Evolutionary conservation across 1,140 invertebrate species (phyloP), one percentile per base, ranked within the genome.

Genomic region (Bombus terrestris): DNA sequence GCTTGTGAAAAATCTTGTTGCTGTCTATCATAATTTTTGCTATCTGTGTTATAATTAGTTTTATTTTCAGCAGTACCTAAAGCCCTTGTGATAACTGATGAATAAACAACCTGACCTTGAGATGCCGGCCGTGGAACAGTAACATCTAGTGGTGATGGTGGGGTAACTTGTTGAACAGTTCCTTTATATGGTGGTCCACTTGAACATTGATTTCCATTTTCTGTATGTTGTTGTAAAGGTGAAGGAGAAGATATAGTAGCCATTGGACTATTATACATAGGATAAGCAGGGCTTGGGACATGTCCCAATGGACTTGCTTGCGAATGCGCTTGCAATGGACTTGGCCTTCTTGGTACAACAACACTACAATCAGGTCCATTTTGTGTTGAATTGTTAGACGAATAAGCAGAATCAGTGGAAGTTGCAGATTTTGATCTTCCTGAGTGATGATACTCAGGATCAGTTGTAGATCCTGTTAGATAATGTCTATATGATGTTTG

Each of bases 261-360:
- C 96, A 97, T 97, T 15, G 97, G 97, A 94, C 97, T 97, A 92
- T 97, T 97, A 93, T 97, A 97, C 96, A 97, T 96, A 18, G 97
- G 97, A 95, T 97, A 97, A 35, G 97, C 97, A 37, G 97, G 97
- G 95, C 97, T 97, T 82, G 96, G 97, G 5, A 97, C 97, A 92
- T 97, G 97, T 66, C 96, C 96, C 37, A 97, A 90, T 0, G 96
- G 96, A 83, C 96, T 97, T 37, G 96, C 96, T 90, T 97, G 97
- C 3, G 97, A 97, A 88, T 97, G 96, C 3, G 96, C 95, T 90
- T 97, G 97, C 43, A 97, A 93, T 12, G 97, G 97, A 94, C 97
- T 97, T 28, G 96, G 96, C 91, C 97, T 95, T 87, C 97, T 95
- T 6, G 97, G 96, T 28, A 97, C 96, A 64, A 96, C 97, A 35